Evolutionary conservation across 1,140 invertebrate genomes (phyloP).

Genomic region (Campoletis sonorensis): DNA sequence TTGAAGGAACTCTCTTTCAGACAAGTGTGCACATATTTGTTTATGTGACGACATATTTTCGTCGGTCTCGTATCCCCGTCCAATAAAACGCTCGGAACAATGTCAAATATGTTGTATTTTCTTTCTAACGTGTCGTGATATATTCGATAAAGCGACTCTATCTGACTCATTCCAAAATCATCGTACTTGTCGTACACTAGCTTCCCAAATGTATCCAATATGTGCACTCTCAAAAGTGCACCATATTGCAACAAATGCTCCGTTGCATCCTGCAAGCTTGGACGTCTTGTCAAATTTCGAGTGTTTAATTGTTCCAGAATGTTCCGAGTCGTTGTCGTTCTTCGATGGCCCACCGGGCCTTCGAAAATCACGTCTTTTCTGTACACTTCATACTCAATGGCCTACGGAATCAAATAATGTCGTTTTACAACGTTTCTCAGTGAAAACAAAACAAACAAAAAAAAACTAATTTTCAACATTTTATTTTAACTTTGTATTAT

Average conservation of each 20-base stretch:
- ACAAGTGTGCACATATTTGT: conserved; percentile 39
- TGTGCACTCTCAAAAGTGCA: conserved; percentile 53
- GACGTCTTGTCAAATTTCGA: background rate
- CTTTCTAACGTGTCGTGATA: conserved; percentile 59
- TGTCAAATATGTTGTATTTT: conserved; percentile 59
- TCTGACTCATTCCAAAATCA: conserved; percentile 56
- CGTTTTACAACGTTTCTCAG: too few species aligned
- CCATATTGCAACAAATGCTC: conserved; percentile 56
- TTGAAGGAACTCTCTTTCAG: conserved; percentile 49
- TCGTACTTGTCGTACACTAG: conserved; percentile 62
- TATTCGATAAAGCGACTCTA: conserved; percentile 56
- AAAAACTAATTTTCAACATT: too few species aligned
- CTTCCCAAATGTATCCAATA: conserved; percentile 57
- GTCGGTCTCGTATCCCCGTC: conserved; percentile 49
- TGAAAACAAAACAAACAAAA: too few species aligned
- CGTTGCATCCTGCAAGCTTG: conserved; percentile 53
- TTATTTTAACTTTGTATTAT: too few species aligned
- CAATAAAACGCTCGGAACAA: conserved; percentile 51
- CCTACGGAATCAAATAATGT: conserved; percentile 31
- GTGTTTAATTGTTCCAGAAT: conserved; percentile 51
- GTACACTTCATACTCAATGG: conserved; percentile 50
- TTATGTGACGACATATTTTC: conserved; percentile 55
- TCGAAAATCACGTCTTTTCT: conserved; percentile 42
- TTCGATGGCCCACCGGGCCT: background rate
- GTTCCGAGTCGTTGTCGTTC: conserved; percentile 43